Base-by-base conservation (phyloP, 35 echinoderm and acorn worm genomes). In the Nesometra sesokonis region DNA sequence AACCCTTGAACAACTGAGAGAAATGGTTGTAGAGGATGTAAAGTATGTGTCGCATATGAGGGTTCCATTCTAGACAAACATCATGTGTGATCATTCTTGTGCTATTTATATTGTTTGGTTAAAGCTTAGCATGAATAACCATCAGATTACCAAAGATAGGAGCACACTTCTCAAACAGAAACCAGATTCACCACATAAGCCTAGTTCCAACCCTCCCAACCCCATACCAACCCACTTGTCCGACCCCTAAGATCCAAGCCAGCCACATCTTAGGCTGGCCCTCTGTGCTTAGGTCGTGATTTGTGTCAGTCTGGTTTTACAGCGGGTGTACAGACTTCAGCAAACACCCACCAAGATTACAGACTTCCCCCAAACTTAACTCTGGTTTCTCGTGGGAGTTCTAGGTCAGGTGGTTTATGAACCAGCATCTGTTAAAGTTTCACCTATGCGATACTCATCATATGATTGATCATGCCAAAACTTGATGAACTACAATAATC, bases 121-220 rank as follows among this genome's bases (percentile, higher is more conserved):
- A 38, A 17, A 83, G 32, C 5, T 13, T 40, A 27, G 38, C 39
- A 46, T 78, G 35, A 31, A 35, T 5, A 76, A 91, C 86, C 94
- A 94, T 97, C 94, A 97, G 94, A 97, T 97, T 97, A 97, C 94
- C 90, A 97, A 97, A 97, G 94, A 93, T 87, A 80, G 85, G 76
- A 35, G 90, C 94, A 91, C 81, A 57, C 35, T 19, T 47, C 80
- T 82, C 87, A 77, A 87, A 84, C 34, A 84, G 57, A 67, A 11
- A 52, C 34, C 47, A 35, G 30, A 37, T 32, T 36, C 78, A 67
- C 30, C 78, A 52, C 85, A 57, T 43, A 39, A 80, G 79, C 79
- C 46, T 33, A 76, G 77, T 76, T 35, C 87, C 77, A 86, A 82
- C 87, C 87, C 91, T 37, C n/a, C 39, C 46, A 47, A 4, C 39